Evolutionary conservation across 2,113 vertebrate genomes (phyloP), one percentile per base, ranked within the genome.

Genomic region (Porphyrio hochstetteri): DNA sequence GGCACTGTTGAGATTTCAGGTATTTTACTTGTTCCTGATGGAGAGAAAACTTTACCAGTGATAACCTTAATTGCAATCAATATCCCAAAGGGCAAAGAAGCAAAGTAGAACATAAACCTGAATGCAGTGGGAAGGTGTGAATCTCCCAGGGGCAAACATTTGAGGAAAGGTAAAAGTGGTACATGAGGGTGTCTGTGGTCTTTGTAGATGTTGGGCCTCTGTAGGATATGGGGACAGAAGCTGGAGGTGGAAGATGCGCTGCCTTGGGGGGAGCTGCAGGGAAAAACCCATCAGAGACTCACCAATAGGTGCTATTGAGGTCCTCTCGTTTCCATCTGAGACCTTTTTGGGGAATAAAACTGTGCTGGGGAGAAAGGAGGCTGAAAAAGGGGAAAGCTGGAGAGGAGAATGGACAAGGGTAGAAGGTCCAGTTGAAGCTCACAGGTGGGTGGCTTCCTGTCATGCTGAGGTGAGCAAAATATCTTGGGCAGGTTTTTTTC

Each of bases 401-500:
- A 44, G 42, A 57, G 5, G 4, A 16, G 38, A 19, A 46, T 0
- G 4, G 65, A 10, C 19, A 50, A 15, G 40, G 40, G 16, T 4
- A 0, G 20, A 24, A 64, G 24, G 13, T 36, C 61, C 18, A 25
- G 13, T 8, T 17, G 15, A 50, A 64, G 23, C 64, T 68, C 31
- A 9, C 2, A 2, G 25, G 48, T 33, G 46, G 28, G 48, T 33
- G 46, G 63, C 68, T 84, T 86, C 1, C 1, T 1, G 3, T 29
- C 3, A 0, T 3, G 8, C n/a, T 17, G 8, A 3, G 2, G 12
- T 0, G 3, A 61, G 63, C 23, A 23, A 29, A 75, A 67, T 5
- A 50, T 36, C 40, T 29, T 2, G 46, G 77, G 65, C 4, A 10
- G 86, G n/a, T 5, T 35, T 48, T 48, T 46, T 60, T 38, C 74